Base-by-base conservation (phyloP, 2,113 vertebrate genomes). In the Pluvianellus socialis region DNA sequence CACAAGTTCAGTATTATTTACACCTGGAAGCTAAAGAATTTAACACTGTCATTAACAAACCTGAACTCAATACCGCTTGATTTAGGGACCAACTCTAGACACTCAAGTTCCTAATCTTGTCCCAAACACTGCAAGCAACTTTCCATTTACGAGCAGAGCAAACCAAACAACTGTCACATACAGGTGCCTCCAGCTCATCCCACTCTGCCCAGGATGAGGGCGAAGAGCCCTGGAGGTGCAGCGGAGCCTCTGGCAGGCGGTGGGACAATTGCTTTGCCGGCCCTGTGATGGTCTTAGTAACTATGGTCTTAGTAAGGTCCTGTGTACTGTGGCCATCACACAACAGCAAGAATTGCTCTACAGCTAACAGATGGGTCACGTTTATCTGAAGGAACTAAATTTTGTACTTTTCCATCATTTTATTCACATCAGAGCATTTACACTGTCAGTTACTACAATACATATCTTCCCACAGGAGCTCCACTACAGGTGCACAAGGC, bases 131-230 rank as follows among this genome's bases (percentile, higher is more conserved):
- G 27, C 21, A 53, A 66, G 27, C 24, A 66, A 44, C 4, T 0
- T 47, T 53, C 47, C 22, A 4, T 13, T 9, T 33, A 42, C 17
- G 30, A 21, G 20, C 15, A 5, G 22, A 73, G 40, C 32, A 33
- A 47, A 33, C 9, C 0, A 0, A 22, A 20, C 26, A 42, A 21
- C 22, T 9, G n/a, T 9, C 16, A 22, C 7, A 4, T 15, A 3
- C 22, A 7, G 77, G 42, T 7, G 9, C 7, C 58, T 27, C 56
- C 68, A 44, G 44, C 24, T 49, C 10, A 1, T 42, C 33, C 53
- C 13, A 40, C 71, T 35, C 28, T 86, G 38, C 47, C 61, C 30
- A 8, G 11, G 27, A 14, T 4, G 2, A 3, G 22, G 22, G 22
- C 2, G 1, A 38, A 26, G 62, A 50, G 52, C 35, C 45, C 32